Conservation (phyloP, 2,888 invertebrate genomes). For the Coremacera marginata region DNA sequence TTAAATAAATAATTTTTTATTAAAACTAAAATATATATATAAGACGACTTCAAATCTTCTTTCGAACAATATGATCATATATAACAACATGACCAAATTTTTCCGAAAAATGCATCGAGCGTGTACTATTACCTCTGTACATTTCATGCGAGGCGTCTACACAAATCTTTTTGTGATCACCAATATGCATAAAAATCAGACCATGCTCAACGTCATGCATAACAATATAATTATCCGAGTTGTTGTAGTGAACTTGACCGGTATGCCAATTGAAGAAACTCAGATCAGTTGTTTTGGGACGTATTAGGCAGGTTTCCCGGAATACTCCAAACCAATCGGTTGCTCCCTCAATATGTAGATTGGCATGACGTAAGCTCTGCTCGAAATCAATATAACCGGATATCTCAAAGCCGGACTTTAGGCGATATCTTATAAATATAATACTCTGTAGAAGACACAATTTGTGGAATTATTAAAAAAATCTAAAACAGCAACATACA, state of each 20-base stretch:
- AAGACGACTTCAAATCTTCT: conserved; percentile 67
- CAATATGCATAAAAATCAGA: conserved; percentile 82
- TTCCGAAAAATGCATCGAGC: conserved; percentile 75
- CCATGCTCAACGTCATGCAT: conserved; percentile 81
- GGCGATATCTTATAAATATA: conserved; percentile 80
- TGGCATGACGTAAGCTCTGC: conserved; percentile 57
- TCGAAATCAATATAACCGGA: conserved; percentile 88
- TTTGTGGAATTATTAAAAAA: conserved; percentile 18
- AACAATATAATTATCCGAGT: conserved; percentile 83
- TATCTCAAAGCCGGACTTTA: conserved; percentile 80
- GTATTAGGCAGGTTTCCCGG: conserved; percentile 74
- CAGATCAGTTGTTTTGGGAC: conserved; percentile 79
- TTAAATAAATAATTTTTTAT: conserved; percentile 12
- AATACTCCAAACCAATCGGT: conserved; percentile 85
- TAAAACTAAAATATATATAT: conserved; percentile 9
- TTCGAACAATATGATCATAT: conserved; percentile 83
- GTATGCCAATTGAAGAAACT: conserved; percentile 81
- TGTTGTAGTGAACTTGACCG: conserved; percentile 78
- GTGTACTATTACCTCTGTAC: conserved; percentile 78
- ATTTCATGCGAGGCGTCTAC: conserved; percentile 75
- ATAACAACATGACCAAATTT: conserved; percentile 82
- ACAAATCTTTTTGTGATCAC: conserved; percentile 82
- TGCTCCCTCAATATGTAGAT: conserved; percentile 46
- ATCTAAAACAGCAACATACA: too few species aligned
- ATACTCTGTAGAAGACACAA: conserved; percentile 74